These are phyloP conservation scores for Neuroscelio doddi DNA, from an alignment of 2,888 invertebrate genomes.

Conservation along the genomic window DNA sequence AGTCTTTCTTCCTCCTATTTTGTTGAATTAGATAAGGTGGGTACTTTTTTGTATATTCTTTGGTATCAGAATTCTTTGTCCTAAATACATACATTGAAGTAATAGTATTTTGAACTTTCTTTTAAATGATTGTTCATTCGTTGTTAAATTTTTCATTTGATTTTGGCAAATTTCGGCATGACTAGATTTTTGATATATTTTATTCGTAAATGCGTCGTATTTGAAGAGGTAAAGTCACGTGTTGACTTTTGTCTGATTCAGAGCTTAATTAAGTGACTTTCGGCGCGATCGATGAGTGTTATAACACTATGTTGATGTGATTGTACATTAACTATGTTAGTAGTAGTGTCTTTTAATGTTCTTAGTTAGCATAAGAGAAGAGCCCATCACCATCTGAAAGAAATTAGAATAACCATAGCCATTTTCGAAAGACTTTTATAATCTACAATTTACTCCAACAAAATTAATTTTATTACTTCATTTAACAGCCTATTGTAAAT, in stretches of 20 bases:
- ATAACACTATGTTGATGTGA: conserved; percentile 22
- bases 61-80: conserved; percentile 29
- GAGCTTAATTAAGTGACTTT: conserved; percentile 26
- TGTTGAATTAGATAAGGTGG: too few species aligned
- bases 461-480: too few species aligned
- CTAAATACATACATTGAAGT: conserved; percentile 4
- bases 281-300: conserved; percentile 9
- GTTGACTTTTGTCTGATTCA: conserved; percentile 9
- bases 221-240: conserved; percentile 1
- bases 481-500: too few species aligned
- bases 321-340: conserved; percentile 51
- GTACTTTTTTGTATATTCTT: too few species aligned
- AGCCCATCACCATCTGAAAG: conserved; percentile 69
- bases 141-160: background rate
- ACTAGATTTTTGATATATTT: conserved; percentile 47
- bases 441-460: too few species aligned
- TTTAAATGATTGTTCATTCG: too few species aligned
- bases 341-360: conserved; percentile 38
- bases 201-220: conserved; percentile 10
- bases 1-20: too few species aligned
- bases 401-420: conserved; percentile 62
- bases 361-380: conserved; percentile 58
- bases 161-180: conserved; percentile 40
- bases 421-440: conserved; percentile 46
- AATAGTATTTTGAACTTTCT: background rate